Evolutionary conservation across 92 coral and sea anemone genomes (phyloP).

Genomic region (Heliopora coerulea): DNA sequence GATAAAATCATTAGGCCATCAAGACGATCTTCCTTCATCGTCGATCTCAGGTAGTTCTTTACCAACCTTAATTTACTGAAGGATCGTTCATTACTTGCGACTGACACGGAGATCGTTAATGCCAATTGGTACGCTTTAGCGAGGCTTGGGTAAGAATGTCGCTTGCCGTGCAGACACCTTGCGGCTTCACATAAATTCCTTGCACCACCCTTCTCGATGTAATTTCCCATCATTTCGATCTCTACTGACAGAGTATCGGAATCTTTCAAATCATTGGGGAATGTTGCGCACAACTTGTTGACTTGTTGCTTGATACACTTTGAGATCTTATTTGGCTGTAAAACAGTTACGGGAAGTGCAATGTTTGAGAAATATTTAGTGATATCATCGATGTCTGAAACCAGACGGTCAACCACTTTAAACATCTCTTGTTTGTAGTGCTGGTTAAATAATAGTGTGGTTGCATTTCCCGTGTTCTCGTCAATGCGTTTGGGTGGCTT

Average conservation of each 20-base stretch:
- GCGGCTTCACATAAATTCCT: slow-evolving; percentile 35
- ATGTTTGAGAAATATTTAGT: slow-evolving; percentile 11
- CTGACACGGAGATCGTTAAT: slow-evolving; percentile 14
- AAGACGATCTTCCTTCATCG: slow-evolving; percentile 28
- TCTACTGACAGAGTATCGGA: slow-evolving; percentile 8
- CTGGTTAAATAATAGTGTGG: slow-evolving; percentile 13
- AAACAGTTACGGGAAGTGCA: slow-evolving; percentile 16
- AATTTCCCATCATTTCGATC: slow-evolving; percentile 24
- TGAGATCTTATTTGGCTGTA: slow-evolving; percentile 19
- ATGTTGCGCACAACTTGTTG: slow-evolving; percentile 22
- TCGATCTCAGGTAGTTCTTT: slow-evolving; percentile 2
- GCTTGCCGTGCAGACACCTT: slow-evolving; percentile 3
- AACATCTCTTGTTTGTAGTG: slow-evolving; percentile 28
- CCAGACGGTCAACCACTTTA: slow-evolving; percentile 30
- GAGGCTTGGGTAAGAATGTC: slow-evolving; percentile 9
- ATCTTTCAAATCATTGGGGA: slow-evolving; percentile 15
- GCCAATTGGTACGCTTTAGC: slow-evolving; percentile 32
- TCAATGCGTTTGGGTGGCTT: slow-evolving; percentile 22
- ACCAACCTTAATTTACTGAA: slow-evolving; percentile 26
- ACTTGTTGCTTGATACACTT: slow-evolving; percentile 7
- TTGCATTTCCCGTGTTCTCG: slow-evolving; percentile 8
- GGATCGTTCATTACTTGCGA: slow-evolving; percentile 24
- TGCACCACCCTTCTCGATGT: slow-evolving; percentile 26
- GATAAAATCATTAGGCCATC: slow-evolving; percentile 13
- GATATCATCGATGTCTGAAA: slow-evolving; percentile 33